Evolutionary conservation across 2,888 invertebrate species (phyloP).

Genomic region (Ischnus inquisitorius): DNA sequence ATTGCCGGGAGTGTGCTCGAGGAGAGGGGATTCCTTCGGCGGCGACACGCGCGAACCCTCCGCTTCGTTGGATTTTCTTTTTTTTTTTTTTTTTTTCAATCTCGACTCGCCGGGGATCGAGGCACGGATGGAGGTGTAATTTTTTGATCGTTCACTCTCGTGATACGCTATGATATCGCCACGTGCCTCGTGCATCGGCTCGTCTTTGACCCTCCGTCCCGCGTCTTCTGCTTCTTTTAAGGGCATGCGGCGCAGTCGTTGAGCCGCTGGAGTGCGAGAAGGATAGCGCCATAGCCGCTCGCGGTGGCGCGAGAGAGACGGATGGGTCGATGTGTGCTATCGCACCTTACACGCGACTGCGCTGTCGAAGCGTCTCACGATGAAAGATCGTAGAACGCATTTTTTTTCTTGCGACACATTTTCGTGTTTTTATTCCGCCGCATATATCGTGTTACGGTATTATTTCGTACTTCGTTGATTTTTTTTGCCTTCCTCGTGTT

Average conservation of each 20-base stretch:
- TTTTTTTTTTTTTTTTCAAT: constrained; percentile 31
- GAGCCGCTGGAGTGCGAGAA: too few relatives aligned
- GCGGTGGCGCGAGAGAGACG: too few relatives aligned
- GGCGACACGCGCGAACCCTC: constrained; percentile 59
- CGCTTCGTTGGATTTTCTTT: constrained; percentile 30
- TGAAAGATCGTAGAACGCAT: too few relatives aligned
- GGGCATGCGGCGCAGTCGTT: neutral
- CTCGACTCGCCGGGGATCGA: constrained; percentile 47
- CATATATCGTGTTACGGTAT: too few relatives aligned
- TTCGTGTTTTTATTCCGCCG: too few relatives aligned
- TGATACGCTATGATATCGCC: constrained; percentile 44
- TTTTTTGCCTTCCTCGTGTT: too few relatives aligned
- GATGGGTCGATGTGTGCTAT: too few relatives aligned
- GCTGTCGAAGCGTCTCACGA: too few relatives aligned
- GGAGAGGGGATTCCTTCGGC: constrained; percentile 38
- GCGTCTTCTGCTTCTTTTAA: constrained; percentile 19
- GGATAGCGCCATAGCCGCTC: too few relatives aligned
- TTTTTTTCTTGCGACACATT: too few relatives aligned
- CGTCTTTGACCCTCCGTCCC: constrained; percentile 12
- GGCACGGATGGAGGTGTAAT: constrained; percentile 64
- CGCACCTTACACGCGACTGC: too few relatives aligned
- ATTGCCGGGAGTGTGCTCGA: constrained; percentile 56
- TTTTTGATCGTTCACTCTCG: constrained; percentile 60
- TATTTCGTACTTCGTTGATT: too few relatives aligned
- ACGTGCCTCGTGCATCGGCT: constrained; percentile 2